Conservation (phyloP, 30 jellyfish, hydroid and myxozoan genomes). For the Turritopsis dohrnii region DNA sequence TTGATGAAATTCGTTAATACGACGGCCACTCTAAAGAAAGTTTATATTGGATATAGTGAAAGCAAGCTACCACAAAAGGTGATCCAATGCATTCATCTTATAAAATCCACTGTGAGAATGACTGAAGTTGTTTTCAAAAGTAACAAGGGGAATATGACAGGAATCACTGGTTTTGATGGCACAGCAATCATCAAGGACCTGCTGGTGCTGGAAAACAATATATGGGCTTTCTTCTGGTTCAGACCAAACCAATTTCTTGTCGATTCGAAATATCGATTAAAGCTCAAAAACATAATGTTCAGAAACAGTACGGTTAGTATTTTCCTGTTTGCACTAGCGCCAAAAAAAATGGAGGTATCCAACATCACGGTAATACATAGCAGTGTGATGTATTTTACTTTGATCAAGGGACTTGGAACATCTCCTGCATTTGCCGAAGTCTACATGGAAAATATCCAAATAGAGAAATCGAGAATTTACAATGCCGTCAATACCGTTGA, state of each 20-base stretch:
- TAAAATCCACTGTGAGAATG: neutral
- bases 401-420: neutral
- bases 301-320: neutral
- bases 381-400: neutral
- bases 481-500: neutral
- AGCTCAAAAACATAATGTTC: too few relatives aligned
- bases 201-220: neutral
- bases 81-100: neutral
- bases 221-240: neutral
- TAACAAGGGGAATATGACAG: neutral
- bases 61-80: neutral
- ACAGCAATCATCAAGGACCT: neutral
- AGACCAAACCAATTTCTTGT: neutral
- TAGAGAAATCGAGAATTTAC: neutral
- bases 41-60: neutral
- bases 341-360: neutral
- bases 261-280: neutral
- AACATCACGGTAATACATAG: neutral
- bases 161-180: neutral
- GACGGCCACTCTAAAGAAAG: neutral
- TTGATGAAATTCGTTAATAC: neutral
- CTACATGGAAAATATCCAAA: neutral
- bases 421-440: neutral
- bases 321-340: neutral
- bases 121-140: neutral